Evolutionary conservation across 2,888 invertebrate genomes (phyloP).

Genomic region (Caenorhabditis sinica): DNA sequence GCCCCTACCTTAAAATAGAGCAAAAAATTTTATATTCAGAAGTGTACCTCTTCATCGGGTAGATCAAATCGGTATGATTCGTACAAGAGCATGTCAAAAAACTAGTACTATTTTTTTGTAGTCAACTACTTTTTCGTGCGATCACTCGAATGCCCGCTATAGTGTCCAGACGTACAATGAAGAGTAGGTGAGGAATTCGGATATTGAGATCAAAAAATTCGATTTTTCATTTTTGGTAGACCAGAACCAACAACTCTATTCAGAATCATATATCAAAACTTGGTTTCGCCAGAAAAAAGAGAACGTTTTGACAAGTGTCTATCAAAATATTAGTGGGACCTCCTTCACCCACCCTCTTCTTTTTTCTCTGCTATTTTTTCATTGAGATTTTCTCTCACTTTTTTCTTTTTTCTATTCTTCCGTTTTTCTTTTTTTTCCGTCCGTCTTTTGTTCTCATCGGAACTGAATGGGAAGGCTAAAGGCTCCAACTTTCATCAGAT

Average conservation of each 20-base stretch:
- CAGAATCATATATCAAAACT: not conserved
- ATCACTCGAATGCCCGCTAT: too few relatives aligned
- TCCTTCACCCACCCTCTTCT: not conserved
- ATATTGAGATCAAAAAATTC: too few relatives aligned
- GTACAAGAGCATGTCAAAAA: too few relatives aligned
- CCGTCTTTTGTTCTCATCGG: conserved; percentile 9
- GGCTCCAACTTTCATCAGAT: conserved; percentile 31
- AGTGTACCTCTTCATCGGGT: too few relatives aligned
- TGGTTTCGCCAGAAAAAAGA: conserved; percentile 22
- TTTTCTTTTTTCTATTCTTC: conserved; percentile 2
- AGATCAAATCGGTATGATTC: too few relatives aligned
- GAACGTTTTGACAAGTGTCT: conserved; percentile 64
- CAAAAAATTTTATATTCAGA: too few relatives aligned
- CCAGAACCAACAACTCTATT: not conserved
- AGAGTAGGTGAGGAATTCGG: too few relatives aligned
- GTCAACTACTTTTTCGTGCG: too few relatives aligned
- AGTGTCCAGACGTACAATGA: too few relatives aligned
- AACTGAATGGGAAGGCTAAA: conserved; percentile 19
- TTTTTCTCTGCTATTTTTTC: conserved; percentile 10
- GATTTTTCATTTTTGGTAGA: too few relatives aligned
- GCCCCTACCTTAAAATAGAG: too few relatives aligned
- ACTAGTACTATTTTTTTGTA: too few relatives aligned
- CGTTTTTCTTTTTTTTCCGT: conserved; percentile 15
- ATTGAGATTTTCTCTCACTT: conserved; percentile 9
- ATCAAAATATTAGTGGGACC: conserved; percentile 67